These are phyloP conservation scores for Sycophila sp. DNA, from an alignment of 1,140 invertebrate genomes.

Conservation along the genomic window DNA sequence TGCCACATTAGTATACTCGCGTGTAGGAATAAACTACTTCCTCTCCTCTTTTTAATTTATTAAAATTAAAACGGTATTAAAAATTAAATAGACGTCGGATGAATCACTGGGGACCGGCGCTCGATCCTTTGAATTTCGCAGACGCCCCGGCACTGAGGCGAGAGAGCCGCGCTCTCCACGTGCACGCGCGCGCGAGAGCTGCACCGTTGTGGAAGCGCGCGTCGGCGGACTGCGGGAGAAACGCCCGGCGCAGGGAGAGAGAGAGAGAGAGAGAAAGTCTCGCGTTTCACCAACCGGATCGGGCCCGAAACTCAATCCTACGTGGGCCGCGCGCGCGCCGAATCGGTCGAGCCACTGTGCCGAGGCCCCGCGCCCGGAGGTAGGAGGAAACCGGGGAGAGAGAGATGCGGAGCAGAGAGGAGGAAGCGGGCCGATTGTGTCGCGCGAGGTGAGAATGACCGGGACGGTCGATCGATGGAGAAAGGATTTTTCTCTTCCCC, in stretches of 20 bases:
- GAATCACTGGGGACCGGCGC: no score
- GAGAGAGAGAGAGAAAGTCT: slow-evolving; percentile 21
- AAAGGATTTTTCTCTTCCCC: no score
- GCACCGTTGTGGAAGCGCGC: slow-evolving; percentile 29
- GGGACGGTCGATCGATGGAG: no score
- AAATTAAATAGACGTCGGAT: no score
- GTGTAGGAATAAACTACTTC: no score
- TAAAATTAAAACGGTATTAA: no score
- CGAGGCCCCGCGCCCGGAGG: not conserved
- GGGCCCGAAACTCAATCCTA: slow-evolving; percentile 28
- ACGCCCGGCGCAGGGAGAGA: not conserved
- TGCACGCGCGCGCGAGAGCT: slow-evolving; percentile 24
- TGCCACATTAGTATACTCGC: no score
- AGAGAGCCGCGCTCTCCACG: slow-evolving; percentile 14
- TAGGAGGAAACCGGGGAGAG: not conserved
- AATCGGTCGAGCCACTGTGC: not conserved
- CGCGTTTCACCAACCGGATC: slow-evolving; percentile 24
- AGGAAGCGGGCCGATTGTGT: no score
- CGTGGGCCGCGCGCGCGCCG: not conserved
- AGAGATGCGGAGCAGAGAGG: not conserved
- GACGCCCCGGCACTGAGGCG: slow-evolving; percentile 33
- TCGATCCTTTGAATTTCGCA: slow-evolving; percentile 38
- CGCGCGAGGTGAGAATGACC: not conserved
- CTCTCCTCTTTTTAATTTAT: no score
- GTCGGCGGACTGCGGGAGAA: slow-evolving; percentile 18